Evolutionary conservation across 2,797 vertebrate genomes (phyloP), one percentile per base, ranked within the genome.

Genomic region (Crax fasciolata): DNA sequence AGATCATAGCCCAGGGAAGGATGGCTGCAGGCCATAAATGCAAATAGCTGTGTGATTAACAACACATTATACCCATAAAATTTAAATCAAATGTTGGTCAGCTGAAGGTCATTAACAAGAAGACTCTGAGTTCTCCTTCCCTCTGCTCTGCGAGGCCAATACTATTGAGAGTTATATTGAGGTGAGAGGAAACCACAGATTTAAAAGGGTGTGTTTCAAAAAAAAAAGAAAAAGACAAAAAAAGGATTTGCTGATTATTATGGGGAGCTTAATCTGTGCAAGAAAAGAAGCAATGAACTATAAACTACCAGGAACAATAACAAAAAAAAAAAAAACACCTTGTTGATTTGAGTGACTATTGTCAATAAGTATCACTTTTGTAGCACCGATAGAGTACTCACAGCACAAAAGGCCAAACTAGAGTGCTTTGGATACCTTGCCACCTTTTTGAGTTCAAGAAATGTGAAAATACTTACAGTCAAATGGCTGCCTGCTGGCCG

Each of bases 11-110:
- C 63, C 91, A 90, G 85, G 32, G 73, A 88, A 89, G 46, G 51
- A 84, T 66, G 89, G 91, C 86, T 94, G 54, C 86, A 85, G 86
- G 92, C 80, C 78, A 92, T 70, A 90, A 93, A 93, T 87, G 86
- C 85, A 96, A 94, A 95, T 90, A 90, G 70, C 76, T 88, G 57
- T 87, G 67, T 4, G 15, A 96, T 94, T 95, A 97, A 83, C 80
- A 93, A 61, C 81, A 94, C 90, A 81, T 90, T 94, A 90, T 82
- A 85, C 35, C 71, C 85, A 91, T 93, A 94, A 95, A 92, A 93
- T 71, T 85, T 49, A 91, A 96, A 94, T 90, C 90, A 93, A 95
- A 90, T 0, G 7, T 70, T 96, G 95, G 90, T 90, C 89, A 96
- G 79, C 74, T 94, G 93, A 93, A 96, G 84, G 81, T 91, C 91